These are phyloP conservation scores for Fissipunctia ypsillon DNA, from an alignment of 2,888 invertebrate species.

Conservation along the genomic window DNA sequence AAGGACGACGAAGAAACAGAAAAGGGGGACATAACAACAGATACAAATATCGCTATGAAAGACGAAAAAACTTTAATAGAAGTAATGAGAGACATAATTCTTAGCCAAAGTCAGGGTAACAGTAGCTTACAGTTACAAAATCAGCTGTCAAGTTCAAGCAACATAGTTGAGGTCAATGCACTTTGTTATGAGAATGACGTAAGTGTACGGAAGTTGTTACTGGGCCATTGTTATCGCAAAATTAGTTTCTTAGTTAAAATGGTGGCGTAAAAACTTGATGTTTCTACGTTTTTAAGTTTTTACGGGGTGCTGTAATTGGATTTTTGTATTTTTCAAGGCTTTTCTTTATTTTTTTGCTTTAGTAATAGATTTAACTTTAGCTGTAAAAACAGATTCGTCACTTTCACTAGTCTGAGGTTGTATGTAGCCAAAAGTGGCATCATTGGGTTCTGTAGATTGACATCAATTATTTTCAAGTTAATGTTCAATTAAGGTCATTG, in stretches of 20 bases:
- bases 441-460: neutral
- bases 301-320: conserved; percentile 37
- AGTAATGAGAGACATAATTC: too few relatives aligned
- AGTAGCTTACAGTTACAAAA: conserved; percentile 23
- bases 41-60: too few relatives aligned
- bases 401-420: neutral
- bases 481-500: neutral
- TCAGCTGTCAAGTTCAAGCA: conserved; percentile 56
- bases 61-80: too few relatives aligned
- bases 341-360: conserved; percentile 9
- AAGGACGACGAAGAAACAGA: too few relatives aligned
- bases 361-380: neutral
- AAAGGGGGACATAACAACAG: neutral
- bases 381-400: neutral
- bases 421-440: neutral
- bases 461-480: neutral
- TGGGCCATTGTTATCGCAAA: conserved; percentile 62
- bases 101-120: neutral
- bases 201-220: conserved; percentile 57
- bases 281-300: conserved; percentile 35
- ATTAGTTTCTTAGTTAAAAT: conserved; percentile 60
- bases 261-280: conserved; percentile 37
- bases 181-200: conserved; percentile 52
- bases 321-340: conserved; percentile 5
- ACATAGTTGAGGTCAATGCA: conserved; percentile 42